Conservation (phyloP, 2,113 vertebrate genomes). For the Egretta garzetta region DNA sequence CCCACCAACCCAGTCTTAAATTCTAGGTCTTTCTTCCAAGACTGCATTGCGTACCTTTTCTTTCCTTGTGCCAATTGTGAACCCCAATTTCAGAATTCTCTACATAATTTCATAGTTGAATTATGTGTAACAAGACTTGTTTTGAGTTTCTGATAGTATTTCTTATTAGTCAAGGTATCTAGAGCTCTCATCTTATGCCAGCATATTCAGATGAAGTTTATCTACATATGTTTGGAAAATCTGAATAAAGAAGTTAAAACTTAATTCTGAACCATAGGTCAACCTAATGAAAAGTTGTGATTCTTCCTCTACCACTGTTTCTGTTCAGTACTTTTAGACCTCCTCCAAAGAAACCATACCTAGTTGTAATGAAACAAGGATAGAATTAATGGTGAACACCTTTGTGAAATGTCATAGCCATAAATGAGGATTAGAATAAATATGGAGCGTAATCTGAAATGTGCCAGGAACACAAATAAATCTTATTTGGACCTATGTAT, state of each 20-base stretch:
- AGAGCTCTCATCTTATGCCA: not conserved
- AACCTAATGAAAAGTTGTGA: not conserved
- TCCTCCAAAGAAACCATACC: not conserved
- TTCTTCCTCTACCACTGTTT: not conserved
- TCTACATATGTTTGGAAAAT: not conserved
- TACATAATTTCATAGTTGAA: not conserved
- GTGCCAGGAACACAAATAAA: not conserved
- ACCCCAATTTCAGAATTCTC: not conserved
- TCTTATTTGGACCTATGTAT: not conserved
- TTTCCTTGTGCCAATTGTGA: not conserved
- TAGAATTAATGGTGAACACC: not conserved
- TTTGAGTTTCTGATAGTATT: not conserved
- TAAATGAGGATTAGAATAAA: not conserved
- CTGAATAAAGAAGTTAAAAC: not conserved
- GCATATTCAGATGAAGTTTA: not conserved
- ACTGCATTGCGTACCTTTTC: not conserved
- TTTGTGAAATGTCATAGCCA: not conserved
- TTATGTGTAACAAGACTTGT: not conserved
- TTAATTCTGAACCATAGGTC: not conserved
- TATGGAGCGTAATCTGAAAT: not conserved
- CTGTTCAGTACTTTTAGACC: not conserved
- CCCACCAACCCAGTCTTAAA: not conserved
- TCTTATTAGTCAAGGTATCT: not conserved
- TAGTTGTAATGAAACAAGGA: not conserved
- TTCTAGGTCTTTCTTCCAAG: not conserved